Base-by-base conservation (phyloP, 2,888 invertebrate genomes). In the Rambutsinella grinnellia region DNA sequence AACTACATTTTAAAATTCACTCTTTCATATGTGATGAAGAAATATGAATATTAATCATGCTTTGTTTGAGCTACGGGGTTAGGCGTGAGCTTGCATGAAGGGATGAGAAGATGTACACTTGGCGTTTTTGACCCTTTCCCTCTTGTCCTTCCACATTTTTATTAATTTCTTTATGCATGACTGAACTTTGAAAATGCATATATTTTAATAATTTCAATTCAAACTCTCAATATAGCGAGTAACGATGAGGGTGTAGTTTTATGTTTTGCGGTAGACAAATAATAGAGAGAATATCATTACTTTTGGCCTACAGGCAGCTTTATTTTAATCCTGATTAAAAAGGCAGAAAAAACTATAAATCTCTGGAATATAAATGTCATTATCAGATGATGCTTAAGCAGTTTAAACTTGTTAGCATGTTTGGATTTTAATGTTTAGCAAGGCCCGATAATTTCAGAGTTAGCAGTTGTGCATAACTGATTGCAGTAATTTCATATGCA, bases 341-440 rank as follows among this genome's bases (percentile, higher is more conserved):
- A 81, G 81, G 76, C 81, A 79, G n/a, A n/a, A n/a, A 81, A 78
- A 81, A 76, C 81, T 57, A 81, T 81, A 81, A 81, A 81, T 81
- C 81, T 81, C 77, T 75, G 47, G 63, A 79, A 81, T n/a, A 79
- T 81, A 79, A 58, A 66, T 66, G 72, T 72, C 72, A 72, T 75
- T 74, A 76, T 81, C 79, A 79, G 54, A 62, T 68, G 68, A 69
- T 74, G 54, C 66, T 51, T 69, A n/a, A n/a, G n/a, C 51, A 57
- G 36, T 65, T 58, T 65, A 44, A 46, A 56, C 56, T 66, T 66
- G 66, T 54, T 66, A 46, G 24, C 44, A 54, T n/a, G n/a, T 44
- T 36, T 17, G 8, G 51, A 51, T 15, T 8, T 6, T 17, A 17
- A 51, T 10, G 51, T 15, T 8, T 17, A 15, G 51, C 13, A 8